These are phyloP conservation scores for Sebastes itinus DNA, from an alignment of 2,797 vertebrate genomes.

Conservation along the genomic window DNA sequence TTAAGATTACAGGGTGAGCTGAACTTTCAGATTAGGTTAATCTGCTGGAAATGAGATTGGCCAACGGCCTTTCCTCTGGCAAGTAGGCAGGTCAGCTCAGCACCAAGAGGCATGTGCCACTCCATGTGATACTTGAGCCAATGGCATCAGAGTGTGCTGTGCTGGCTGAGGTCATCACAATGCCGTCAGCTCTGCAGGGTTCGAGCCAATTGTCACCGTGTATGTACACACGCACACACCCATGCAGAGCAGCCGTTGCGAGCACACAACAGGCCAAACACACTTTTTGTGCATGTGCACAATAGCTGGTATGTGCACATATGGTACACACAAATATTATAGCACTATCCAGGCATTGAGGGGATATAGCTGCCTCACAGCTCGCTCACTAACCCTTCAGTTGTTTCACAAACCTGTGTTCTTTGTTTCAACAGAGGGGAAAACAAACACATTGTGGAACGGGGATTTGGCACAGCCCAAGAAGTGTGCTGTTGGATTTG, in stretches of 20 bases:
- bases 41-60: conserved; percentile 79
- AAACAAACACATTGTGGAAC: conserved; percentile 74
- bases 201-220: conserved; percentile 46
- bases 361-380: conserved; percentile 19
- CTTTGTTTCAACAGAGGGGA: conserved; percentile 67
- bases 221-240: conserved; percentile 29
- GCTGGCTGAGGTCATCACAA: conserved; percentile 65
- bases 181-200: conserved; percentile 47
- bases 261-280: conserved; percentile 1
- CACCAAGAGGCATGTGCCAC: conserved; percentile 55
- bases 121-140: conserved; percentile 66
- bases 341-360: conserved; percentile 3
- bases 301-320: background rate
- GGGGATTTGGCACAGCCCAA: conserved; percentile 68
- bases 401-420: conserved; percentile 68
- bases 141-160: conserved; percentile 34
- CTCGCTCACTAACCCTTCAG: conserved; percentile 50
- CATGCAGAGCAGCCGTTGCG: conserved; percentile 23
- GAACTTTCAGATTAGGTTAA: conserved; percentile 81
- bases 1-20: conserved; percentile 78
- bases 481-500: conserved; percentile 66
- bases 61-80: conserved; percentile 60
- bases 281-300: background rate
- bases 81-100: conserved; percentile 64
- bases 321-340: background rate